Conservation (phyloP, 2,797 vertebrate genomes). For the Alca torda region DNA sequence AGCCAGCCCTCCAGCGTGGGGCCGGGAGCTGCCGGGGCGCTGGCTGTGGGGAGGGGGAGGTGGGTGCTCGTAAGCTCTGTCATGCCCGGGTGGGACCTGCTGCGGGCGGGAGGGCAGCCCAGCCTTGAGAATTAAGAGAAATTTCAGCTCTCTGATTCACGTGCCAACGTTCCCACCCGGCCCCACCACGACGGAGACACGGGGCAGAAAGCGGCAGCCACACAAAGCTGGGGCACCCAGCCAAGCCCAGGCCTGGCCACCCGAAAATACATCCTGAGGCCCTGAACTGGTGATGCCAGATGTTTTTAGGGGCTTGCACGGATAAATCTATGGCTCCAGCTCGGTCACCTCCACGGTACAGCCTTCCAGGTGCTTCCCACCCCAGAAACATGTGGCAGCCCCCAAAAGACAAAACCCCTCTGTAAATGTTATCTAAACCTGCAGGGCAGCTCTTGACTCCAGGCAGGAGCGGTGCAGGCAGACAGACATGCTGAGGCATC, state of each 20-base stretch:
- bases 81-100: background rate
- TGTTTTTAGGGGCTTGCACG: background rate
- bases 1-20: background rate
- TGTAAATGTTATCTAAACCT: background rate
- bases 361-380: background rate
- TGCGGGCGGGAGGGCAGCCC: fast-evolving
- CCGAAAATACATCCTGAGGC: fast-evolving
- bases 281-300: background rate
- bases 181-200: fast-evolving
- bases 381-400: background rate
- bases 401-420: background rate
- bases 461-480: fast-evolving
- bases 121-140: background rate
- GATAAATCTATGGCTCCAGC: background rate
- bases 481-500: background rate
- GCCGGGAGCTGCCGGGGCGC: background rate
- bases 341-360: fast-evolving
- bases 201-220: background rate
- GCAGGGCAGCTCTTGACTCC: fast-evolving
- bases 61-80: background rate
- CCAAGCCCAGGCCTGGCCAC: background rate
- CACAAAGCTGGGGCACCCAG: fast-evolving
- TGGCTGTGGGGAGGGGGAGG: background rate
- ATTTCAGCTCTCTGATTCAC: background rate
- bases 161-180: background rate